phyloP scores from a whole-genome alignment of 2,797 vertebrate genomes.

The Discoglossus pictus region DNA sequence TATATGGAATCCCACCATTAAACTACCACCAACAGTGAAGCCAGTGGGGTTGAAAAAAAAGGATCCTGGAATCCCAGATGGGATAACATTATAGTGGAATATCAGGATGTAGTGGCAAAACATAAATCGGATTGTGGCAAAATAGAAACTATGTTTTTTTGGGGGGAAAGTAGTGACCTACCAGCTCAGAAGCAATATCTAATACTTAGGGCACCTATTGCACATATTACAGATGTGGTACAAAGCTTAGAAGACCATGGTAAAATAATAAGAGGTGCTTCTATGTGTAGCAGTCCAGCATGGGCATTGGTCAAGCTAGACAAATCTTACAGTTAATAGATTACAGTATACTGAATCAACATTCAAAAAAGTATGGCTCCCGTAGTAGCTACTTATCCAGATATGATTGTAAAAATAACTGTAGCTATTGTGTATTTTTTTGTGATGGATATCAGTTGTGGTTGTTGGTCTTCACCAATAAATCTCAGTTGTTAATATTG shows the following conservation, averaged over 20 bases:
- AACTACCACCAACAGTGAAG: not conserved
- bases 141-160: not conserved
- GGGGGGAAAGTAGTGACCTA: not conserved
- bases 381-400: too few relatives aligned
- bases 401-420: too few relatives aligned
- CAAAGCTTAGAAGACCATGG: not conserved
- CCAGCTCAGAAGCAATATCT: not conserved
- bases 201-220: not conserved
- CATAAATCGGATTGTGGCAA: slow-evolving; percentile 1
- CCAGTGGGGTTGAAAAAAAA: not conserved
- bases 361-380: not conserved
- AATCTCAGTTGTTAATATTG: too few relatives aligned
- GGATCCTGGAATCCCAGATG: not conserved
- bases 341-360: not conserved
- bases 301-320: slow-evolving; percentile 1
- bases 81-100: not conserved
- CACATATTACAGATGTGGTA: not conserved
- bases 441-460: too few relatives aligned
- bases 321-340: not conserved
- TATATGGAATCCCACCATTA: not conserved
- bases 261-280: too few relatives aligned
- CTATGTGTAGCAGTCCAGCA: too few relatives aligned
- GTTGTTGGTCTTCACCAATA: too few relatives aligned
- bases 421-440: too few relatives aligned
- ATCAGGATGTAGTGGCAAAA: not conserved